phyloP scores from a whole-genome alignment of 2,888 invertebrate genomes.

The Sicus ferrugineus region DNA sequence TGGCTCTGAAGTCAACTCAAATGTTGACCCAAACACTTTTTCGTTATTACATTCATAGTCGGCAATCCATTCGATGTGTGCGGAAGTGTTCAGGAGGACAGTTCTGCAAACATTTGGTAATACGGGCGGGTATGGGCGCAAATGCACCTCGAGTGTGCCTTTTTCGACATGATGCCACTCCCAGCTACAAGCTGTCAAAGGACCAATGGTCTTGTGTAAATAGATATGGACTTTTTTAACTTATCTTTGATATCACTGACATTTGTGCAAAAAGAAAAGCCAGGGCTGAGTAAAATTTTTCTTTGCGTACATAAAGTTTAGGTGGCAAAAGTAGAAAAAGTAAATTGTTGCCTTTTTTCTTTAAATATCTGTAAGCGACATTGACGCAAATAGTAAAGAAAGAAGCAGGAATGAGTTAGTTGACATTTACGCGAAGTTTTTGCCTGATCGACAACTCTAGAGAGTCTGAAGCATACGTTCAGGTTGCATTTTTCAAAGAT shows the following conservation, averaged over 20 bases:
- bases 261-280: not conserved
- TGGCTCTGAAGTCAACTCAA: conserved; percentile 15
- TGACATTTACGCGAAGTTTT: not conserved
- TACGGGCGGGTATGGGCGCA: not conserved
- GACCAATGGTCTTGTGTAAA: not conserved
- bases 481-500: too few species aligned
- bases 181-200: not conserved
- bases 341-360: too few species aligned
- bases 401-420: not conserved
- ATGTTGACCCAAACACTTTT: conserved; percentile 22
- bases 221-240: not conserved
- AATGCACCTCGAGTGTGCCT: not conserved
- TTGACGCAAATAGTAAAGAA: not conserved
- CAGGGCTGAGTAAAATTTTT: not conserved
- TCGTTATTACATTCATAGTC: conserved; percentile 8
- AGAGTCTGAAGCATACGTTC: not conserved
- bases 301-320: not conserved
- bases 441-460: not conserved
- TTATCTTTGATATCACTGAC: not conserved
- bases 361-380: too few species aligned
- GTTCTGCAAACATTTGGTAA: not conserved
- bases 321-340: not conserved
- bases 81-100: not conserved
- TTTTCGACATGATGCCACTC: not conserved
- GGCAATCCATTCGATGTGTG: not conserved